Base-by-base conservation (phyloP, 1,140 invertebrate species). In the Drosophila littoralis region DNA sequence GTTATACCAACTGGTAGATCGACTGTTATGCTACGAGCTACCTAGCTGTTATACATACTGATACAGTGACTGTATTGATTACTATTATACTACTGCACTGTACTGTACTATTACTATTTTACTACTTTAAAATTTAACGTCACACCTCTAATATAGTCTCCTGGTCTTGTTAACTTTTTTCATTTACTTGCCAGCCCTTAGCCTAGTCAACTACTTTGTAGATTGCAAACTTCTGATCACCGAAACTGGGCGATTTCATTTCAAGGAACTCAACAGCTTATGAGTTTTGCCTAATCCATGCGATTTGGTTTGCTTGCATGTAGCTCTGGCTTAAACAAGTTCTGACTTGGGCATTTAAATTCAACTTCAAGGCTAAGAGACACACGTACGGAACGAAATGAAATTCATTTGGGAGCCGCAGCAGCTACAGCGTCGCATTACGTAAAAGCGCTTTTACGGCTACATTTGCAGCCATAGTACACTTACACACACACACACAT, bases 371-470 rank as follows among this genome's bases (percentile, higher is more conserved):
- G 82, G 75, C 63, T 77, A 55, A 74, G n/a, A 64, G 10, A 48
- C 50, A 55, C 38, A 85, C 70, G 82, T 81, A 76, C 75, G 60
- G 42, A 59, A 9, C 17, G 60, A 45, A 55, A 65, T 57, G 63
- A 77, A 82, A 88, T 88, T 86, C 82, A 76, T 86, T 69, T 55
- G 76, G 82, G 83, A 82, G 48, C 57, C 74, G 81, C 77, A 74
- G 74, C 75, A 76, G 82, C 57, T 60, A 79, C 66, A 73, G 48
- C 67, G 80, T 79, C 82, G 75, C 79, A 86, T 86, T 86, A 86
- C 82, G 79, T 82, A 86, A 86, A 86, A 86, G 83, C 83, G 80
- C 83, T 88, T 86, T 86, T 86, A 86, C 79, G 82, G 75, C 79
- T 69, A 88, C 82, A 85, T 81, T 86, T 75, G 59, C 35, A 45